These are phyloP conservation scores for Saimiri boliviensis DNA, from an alignment of 2,113 vertebrate genomes.

Conservation along the genomic window DNA sequence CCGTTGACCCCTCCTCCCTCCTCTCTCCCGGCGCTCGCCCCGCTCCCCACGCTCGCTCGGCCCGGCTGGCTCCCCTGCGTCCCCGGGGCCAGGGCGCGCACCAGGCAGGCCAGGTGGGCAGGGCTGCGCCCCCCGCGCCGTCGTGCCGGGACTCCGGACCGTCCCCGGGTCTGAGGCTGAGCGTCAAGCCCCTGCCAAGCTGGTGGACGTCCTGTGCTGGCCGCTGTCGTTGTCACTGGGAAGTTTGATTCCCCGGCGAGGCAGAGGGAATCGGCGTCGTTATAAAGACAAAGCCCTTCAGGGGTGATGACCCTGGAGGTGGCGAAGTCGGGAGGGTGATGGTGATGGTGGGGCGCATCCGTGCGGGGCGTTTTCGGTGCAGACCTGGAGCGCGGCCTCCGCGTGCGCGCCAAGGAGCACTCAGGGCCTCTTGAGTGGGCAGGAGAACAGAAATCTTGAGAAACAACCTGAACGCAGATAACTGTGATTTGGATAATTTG, in stretches of 20 bases:
- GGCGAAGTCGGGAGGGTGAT: neutral
- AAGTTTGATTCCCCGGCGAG: neutral
- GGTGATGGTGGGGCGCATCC: neutral
- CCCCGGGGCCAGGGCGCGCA: neutral
- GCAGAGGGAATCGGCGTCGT: neutral
- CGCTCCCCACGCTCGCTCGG: accelerated
- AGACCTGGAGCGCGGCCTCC: neutral
- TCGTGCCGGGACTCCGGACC: neutral
- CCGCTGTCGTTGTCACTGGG: neutral
- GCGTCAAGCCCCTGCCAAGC: neutral
- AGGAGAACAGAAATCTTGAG: conserved; percentile 18
- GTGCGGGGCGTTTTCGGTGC: neutral
- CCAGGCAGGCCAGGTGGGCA: neutral
- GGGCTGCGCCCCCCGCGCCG: too few species aligned
- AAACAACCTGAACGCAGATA: conserved; percentile 53
- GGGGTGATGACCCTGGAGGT: neutral
- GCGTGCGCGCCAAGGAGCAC: neutral
- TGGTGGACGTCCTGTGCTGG: neutral
- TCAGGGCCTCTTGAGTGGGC: conserved; percentile 38
- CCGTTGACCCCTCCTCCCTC: neutral
- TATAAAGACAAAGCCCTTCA: neutral
- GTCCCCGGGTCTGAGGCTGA: neutral
- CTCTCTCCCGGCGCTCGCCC: neutral
- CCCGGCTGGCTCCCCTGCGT: accelerated
- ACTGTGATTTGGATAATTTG: conserved; percentile 42